Evolutionary conservation across 2,113 vertebrate species (phyloP).

Genomic region (Eira barbara): DNA sequence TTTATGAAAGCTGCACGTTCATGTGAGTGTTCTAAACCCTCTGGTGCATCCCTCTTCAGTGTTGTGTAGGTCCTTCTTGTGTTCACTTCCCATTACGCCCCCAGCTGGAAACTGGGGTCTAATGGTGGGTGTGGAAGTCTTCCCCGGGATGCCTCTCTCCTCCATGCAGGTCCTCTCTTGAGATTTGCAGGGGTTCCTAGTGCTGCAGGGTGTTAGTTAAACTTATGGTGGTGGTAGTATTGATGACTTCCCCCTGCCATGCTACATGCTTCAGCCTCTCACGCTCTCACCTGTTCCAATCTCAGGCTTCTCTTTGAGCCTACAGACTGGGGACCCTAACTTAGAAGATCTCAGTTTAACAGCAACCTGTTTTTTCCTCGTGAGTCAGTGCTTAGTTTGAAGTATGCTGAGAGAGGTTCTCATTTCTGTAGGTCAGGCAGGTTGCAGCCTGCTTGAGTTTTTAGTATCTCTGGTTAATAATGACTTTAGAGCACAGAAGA

Average conservation of each 20-base stretch:
- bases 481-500: constrained; percentile 30
- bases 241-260: neutral
- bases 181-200: neutral
- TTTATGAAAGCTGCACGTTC: neutral
- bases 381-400: constrained; percentile 41
- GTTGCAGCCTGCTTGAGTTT: constrained; percentile 28
- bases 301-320: neutral
- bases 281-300: neutral
- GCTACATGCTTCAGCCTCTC: neutral
- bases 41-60: neutral
- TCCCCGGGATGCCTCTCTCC: neutral
- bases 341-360: neutral
- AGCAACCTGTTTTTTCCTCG: neutral
- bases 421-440: constrained; percentile 26
- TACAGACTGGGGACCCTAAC: neutral
- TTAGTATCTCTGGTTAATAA: constrained; percentile 2
- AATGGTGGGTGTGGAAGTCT: neutral
- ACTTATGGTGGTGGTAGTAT: neutral
- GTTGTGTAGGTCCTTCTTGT: neutral
- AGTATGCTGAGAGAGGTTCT: neutral
- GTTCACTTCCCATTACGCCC: neutral
- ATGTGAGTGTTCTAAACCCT: neutral
- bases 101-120: neutral
- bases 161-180: neutral
- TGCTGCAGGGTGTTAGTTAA: neutral